phyloP scores from a whole-genome alignment of 2,113 vertebrate species.

The Anser brachyrhynchus region DNA sequence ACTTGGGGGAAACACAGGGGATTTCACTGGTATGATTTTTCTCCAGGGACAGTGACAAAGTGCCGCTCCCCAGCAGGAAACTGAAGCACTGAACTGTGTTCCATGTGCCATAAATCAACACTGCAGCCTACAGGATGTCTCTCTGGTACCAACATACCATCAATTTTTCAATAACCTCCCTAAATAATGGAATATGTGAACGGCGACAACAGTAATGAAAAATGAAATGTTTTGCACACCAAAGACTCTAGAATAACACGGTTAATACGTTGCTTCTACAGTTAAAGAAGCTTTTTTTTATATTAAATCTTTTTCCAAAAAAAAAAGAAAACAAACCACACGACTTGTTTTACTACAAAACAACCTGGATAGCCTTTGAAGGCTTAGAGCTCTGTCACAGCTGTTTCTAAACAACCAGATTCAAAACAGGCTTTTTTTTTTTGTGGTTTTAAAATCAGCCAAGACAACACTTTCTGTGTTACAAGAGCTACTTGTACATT shows the following conservation, averaged over 20 bases:
- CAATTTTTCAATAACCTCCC: constrained; percentile 78
- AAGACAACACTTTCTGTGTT: constrained; percentile 42
- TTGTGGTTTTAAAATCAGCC: constrained; percentile 45
- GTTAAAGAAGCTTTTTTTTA: background rate
- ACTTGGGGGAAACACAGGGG: constrained; percentile 66
- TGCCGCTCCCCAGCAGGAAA: constrained; percentile 64
- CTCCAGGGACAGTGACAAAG: constrained; percentile 77
- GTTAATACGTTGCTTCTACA: constrained; percentile 28
- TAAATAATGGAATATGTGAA: constrained; percentile 88
- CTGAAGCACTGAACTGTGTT: constrained; percentile 80
- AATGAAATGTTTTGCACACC: constrained; percentile 82
- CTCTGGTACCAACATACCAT: constrained; percentile 82
- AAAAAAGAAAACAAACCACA: too few relatives aligned
- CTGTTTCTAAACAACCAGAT: background rate
- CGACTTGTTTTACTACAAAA: background rate
- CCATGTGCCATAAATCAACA: constrained; percentile 77
- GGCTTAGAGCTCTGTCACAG: background rate
- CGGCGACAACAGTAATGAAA: constrained; percentile 86
- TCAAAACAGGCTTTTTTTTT: background rate
- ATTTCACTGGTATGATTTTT: constrained; percentile 73
- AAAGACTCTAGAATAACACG: constrained; percentile 73
- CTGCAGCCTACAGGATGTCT: constrained; percentile 76
- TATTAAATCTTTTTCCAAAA: background rate
- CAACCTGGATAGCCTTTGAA: background rate
- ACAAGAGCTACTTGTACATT: constrained; percentile 18